A percentile compares a stretch with the other conserved stretches of the same genome.
Evolutionary conservation across 2,113 vertebrate genomes (phyloP).

Genomic region (Argyrosomus japonicus): DNA sequence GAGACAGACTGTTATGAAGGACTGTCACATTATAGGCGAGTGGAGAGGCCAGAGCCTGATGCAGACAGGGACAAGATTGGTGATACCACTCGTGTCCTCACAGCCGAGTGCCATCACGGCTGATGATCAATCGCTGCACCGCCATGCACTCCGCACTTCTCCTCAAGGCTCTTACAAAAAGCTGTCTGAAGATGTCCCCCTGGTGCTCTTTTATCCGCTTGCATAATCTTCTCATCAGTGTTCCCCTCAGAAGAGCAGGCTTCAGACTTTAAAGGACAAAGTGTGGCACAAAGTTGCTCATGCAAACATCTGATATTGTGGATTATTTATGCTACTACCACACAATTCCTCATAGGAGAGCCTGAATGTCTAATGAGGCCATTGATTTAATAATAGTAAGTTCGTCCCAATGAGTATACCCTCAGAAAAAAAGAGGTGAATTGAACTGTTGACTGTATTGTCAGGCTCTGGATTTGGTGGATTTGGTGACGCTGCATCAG

Average conservation of each 20-base stretch:
- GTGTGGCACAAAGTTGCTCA: neutral
- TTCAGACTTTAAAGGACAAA: neutral
- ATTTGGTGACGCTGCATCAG: too few relatives aligned
- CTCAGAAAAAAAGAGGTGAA: too few relatives aligned
- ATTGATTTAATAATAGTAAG: too few relatives aligned
- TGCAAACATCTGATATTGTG: neutral
- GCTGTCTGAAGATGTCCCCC: neutral
- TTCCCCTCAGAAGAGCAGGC: neutral
- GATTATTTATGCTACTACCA: neutral
- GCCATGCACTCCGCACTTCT: neutral
- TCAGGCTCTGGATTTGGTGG: neutral
- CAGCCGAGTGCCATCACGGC: neutral
- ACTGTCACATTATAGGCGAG: neutral
- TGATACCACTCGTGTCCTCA: neutral
- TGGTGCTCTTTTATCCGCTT: neutral
- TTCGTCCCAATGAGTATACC: too few relatives aligned
- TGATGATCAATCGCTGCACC: conserved; percentile 11
- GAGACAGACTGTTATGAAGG: neutral
- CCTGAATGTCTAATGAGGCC: too few relatives aligned
- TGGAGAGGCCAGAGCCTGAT: neutral
- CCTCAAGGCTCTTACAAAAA: neutral
- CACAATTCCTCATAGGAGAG: neutral
- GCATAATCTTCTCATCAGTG: conserved; percentile 1
- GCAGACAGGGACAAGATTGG: neutral
- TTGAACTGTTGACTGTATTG: too few relatives aligned